A percentile compares a stretch with the other conserved stretches of the same genome.
phyloP scores from a whole-genome alignment of 1,140 invertebrate species.

The Cyphomyrmex costatus region DNA sequence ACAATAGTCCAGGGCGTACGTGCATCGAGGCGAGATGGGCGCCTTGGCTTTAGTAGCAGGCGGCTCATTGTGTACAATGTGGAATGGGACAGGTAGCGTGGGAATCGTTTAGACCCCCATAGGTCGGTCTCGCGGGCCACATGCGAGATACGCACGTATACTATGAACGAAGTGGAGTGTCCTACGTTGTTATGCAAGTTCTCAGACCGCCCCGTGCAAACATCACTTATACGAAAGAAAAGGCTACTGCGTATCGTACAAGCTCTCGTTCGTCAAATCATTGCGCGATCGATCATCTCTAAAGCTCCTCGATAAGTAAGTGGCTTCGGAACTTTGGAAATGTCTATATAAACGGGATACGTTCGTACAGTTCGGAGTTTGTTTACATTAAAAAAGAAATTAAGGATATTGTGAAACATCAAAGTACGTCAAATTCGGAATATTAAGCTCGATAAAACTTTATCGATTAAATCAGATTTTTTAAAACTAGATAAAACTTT shows the following conservation, averaged over 20 bases:
- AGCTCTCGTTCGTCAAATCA: constrained; percentile 5
- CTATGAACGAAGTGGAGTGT: constrained; percentile 20
- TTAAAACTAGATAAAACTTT: too few species aligned
- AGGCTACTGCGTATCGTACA: constrained; percentile 6
- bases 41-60: constrained; percentile 75
- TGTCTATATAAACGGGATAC: neutral
- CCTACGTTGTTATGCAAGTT: constrained; percentile 66
- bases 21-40: constrained; percentile 56
- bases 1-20: constrained; percentile 37
- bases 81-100: constrained; percentile 84
- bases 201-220: constrained; percentile 46
- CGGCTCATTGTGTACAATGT: constrained; percentile 54
- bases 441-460: neutral
- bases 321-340: constrained; percentile 7
- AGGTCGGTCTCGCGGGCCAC: constrained; percentile 32
- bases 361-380: neutral
- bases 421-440: neutral
- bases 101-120: constrained; percentile 83
- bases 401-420: neutral
- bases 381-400: constrained; percentile 1
- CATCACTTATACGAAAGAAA: constrained; percentile 1
- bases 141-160: constrained; percentile 12
- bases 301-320: constrained; percentile 12
- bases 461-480: too few species aligned
- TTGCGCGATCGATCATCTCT: constrained; percentile 31